Evolutionary conservation across 1,140 invertebrate genomes (phyloP).

Genomic region (Megalopta genalis): DNA sequence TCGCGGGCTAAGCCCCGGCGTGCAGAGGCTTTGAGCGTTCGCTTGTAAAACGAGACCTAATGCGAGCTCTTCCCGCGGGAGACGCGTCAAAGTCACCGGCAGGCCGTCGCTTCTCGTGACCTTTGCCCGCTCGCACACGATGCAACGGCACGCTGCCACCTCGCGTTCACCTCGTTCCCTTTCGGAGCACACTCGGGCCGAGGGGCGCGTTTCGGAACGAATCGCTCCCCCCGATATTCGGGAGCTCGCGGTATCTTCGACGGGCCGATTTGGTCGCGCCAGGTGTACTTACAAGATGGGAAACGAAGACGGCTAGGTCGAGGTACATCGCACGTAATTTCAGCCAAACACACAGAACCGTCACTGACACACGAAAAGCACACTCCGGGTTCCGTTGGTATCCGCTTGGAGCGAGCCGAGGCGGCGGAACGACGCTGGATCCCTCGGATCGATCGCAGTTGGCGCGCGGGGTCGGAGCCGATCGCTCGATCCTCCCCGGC

Average conservation of each 20-base stretch:
- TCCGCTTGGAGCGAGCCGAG: background rate
- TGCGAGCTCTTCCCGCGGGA: constrained; percentile 56
- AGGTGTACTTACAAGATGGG: constrained; percentile 70
- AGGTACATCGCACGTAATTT: constrained; percentile 69
- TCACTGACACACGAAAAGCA: constrained; percentile 58
- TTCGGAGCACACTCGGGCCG: background rate
- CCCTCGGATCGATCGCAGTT: constrained; percentile 12
- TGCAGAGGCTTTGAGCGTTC: constrained; percentile 58
- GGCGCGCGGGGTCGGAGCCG: constrained; percentile 18
- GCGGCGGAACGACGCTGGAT: background rate
- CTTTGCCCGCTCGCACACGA: constrained; percentile 49
- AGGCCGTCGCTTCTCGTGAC: constrained; percentile 56
- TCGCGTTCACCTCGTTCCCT: background rate
- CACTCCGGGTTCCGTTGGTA: constrained; percentile 35
- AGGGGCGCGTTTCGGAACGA: no score
- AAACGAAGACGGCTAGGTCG: constrained; percentile 57
- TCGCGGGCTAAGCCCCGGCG: constrained; percentile 12
- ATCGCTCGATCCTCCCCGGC: constrained; percentile 18
- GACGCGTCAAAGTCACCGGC: constrained; percentile 58
- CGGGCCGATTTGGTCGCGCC: background rate
- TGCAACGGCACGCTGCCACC: constrained; percentile 18
- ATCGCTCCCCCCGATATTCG: background rate
- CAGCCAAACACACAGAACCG: constrained; percentile 62
- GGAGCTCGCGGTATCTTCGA: background rate
- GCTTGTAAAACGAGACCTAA: constrained; percentile 63